Conservation (phyloP, 2,113 vertebrate genomes). For the Crotalus helleri region DNA sequence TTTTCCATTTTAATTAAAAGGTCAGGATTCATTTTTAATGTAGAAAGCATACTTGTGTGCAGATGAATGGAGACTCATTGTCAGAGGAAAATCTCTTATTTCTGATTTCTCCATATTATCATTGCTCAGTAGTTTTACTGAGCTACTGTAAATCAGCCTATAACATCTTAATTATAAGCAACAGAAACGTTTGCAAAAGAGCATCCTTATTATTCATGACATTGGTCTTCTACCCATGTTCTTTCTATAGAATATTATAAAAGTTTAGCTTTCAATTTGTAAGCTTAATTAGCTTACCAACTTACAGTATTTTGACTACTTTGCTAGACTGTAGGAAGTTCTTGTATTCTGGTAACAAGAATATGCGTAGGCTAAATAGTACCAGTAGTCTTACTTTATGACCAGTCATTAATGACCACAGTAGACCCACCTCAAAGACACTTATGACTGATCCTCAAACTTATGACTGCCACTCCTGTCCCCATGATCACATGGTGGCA, state of each 20-base stretch:
- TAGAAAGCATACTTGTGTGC: slow-evolving; percentile 43
- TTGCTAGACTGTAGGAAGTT: not conserved
- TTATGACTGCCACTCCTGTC: not conserved
- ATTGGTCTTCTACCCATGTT: no score
- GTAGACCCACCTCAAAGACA: not conserved
- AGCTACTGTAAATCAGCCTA: not conserved
- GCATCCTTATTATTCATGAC: not conserved
- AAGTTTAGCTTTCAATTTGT: not conserved
- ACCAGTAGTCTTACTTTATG: not conserved
- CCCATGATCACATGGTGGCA: not conserved
- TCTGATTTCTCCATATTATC: slow-evolving; percentile 11
- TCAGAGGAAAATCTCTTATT: slow-evolving; percentile 2
- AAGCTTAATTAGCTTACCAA: not conserved
- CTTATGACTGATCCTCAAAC: not conserved
- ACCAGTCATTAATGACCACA: not conserved
- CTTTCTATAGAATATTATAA: not conserved
- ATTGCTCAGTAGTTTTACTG: not conserved
- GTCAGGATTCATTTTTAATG: slow-evolving; percentile 48
- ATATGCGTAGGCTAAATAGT: not conserved
- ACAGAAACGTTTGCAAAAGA: not conserved
- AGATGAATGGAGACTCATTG: slow-evolving; percentile 28
- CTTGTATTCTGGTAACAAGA: not conserved
- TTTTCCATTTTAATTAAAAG: slow-evolving; percentile 15
- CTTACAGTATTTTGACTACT: not conserved
- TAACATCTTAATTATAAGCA: not conserved